phyloP scores from a whole-genome alignment of 2,113 vertebrate species.

The Phylloscopus whistleri region DNA sequence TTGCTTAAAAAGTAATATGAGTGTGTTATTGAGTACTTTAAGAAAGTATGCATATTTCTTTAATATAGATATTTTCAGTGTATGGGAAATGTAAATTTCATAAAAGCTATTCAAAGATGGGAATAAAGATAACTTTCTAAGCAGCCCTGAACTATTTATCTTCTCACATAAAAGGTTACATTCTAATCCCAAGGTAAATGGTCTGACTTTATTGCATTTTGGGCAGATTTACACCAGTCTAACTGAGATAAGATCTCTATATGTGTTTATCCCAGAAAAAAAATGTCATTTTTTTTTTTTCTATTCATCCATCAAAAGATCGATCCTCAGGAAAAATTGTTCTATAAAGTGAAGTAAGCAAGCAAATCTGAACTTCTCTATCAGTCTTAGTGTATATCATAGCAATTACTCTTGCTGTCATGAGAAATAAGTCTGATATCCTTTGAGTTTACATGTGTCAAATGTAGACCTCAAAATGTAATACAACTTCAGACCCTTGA shows the following conservation, averaged over 20 bases:
- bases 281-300: neutral
- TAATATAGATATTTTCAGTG: neutral
- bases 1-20: neutral
- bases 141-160: neutral
- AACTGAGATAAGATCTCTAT: neutral
- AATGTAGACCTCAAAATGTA: neutral
- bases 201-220: neutral
- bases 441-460: neutral
- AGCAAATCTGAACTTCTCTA: neutral
- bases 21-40: neutral
- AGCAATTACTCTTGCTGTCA: slow-evolving; percentile 39
- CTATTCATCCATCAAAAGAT: neutral
- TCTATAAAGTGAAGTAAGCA: neutral
- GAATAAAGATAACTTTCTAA: neutral
- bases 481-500: neutral
- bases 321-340: neutral
- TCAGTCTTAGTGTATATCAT: neutral
- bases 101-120: neutral
- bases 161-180: neutral
- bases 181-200: slow-evolving; percentile 3
- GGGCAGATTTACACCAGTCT: neutral
- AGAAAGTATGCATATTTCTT: neutral
- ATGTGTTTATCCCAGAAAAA: neutral
- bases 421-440: slow-evolving; percentile 2
- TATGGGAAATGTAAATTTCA: neutral